phyloP scores from a whole-genome alignment of 2,113 vertebrate genomes.

The Lampris incognitus region DNA sequence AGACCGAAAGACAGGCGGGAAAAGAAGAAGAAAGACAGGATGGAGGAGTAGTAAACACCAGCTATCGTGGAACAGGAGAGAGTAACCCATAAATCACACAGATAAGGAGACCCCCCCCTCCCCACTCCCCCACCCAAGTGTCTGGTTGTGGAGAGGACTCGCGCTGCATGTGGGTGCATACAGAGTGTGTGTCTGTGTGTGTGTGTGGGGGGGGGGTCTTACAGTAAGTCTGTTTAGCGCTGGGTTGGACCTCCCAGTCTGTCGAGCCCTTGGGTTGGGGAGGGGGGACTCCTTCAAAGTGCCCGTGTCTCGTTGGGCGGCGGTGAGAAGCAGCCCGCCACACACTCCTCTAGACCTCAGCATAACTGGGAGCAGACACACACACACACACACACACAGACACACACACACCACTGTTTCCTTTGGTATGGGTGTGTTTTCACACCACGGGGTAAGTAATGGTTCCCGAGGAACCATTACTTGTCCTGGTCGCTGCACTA shows the following conservation, averaged over 20 bases:
- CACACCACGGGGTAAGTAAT: conserved; percentile 50
- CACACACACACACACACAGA: conserved; percentile 9
- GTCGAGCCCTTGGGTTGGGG: conserved; percentile 59
- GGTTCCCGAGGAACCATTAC: conserved; percentile 25
- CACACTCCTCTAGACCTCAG: conserved; percentile 52
- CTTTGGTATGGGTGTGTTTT: conserved; percentile 47
- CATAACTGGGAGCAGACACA: conserved; percentile 56
- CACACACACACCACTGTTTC: conserved; percentile 14
- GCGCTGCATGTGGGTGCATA: conserved; percentile 43
- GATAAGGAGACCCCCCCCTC: no score
- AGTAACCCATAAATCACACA: no score
- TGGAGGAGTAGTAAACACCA: no score
- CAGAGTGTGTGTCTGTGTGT: conserved; percentile 21
- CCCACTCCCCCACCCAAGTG: no score
- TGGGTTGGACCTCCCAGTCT: conserved; percentile 71
- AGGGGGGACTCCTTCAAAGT: conserved; percentile 62
- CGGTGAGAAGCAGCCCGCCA: conserved; percentile 65
- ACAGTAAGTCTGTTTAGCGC: conserved; percentile 52
- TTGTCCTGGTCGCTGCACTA: no score
- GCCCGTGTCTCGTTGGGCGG: conserved; percentile 55
- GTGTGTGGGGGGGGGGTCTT: conserved; percentile 36
- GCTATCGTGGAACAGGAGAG: no score
- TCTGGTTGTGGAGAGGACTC: conserved; percentile 54
- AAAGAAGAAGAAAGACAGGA: no score
- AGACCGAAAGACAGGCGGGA: no score